phyloP scores from a whole-genome alignment of 2,888 invertebrate species.

The Gnatocerus cornutus region DNA sequence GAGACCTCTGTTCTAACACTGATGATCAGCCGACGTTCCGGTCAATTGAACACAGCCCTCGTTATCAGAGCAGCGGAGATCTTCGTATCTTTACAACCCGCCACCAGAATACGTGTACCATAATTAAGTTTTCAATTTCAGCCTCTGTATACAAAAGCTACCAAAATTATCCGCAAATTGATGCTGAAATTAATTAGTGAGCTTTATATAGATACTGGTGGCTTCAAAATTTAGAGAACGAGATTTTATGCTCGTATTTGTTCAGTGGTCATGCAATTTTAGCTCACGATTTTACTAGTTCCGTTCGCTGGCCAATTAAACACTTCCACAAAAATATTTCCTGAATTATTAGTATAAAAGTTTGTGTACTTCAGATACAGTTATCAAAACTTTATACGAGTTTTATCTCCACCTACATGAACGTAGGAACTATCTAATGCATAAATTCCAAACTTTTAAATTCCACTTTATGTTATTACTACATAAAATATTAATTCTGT shows the following conservation, averaged over 20 bases:
- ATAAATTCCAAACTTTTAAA: constrained; percentile 4
- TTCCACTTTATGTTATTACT: neutral
- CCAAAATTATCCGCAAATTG: constrained; percentile 47
- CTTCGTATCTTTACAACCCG: constrained; percentile 37
- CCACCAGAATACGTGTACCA: constrained; percentile 36
- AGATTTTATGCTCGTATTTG: too few species aligned
- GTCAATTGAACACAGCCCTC: constrained; percentile 59
- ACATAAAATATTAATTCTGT: neutral
- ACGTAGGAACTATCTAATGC: neutral
- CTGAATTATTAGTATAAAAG: neutral
- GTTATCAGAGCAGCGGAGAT: constrained; percentile 38
- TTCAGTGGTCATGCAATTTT: too few species aligned
- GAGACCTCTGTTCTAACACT: too few species aligned
- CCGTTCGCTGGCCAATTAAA: neutral
- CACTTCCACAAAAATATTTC: neutral
- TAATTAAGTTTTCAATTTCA: constrained; percentile 49
- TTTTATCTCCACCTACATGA: neutral
- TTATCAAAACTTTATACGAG: constrained; percentile 1
- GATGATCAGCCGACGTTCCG: constrained; percentile 61
- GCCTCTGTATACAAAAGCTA: constrained; percentile 42
- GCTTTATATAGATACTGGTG: neutral
- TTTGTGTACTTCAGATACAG: neutral
- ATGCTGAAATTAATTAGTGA: constrained; percentile 10
- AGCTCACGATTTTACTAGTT: neutral
- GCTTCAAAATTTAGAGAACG: too few species aligned